Evolutionary conservation across 2,888 invertebrate genomes (phyloP).

Genomic region (Ophion obscuratus): DNA sequence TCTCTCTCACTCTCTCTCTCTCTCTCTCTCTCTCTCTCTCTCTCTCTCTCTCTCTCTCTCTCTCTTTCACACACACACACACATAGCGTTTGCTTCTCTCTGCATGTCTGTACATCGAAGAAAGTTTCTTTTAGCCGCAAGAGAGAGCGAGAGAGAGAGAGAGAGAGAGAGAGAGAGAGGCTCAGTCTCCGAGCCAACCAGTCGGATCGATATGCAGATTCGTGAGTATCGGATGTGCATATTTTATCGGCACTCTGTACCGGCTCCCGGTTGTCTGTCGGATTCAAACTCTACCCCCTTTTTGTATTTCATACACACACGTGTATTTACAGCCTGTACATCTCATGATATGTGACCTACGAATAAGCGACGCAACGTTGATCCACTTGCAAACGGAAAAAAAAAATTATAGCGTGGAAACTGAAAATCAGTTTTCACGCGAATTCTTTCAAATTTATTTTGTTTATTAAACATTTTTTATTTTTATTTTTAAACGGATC

Average conservation of each 20-base stretch:
- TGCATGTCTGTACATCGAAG: conserved; percentile 37
- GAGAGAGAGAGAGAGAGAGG: conserved; percentile 33
- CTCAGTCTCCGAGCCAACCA: conserved; percentile 61
- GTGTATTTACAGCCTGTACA: conserved; percentile 9
- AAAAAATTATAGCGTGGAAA: conserved; percentile 14
- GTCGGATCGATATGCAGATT: conserved; percentile 70
- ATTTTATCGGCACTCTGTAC: conserved; percentile 69
- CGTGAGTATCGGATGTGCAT: conserved; percentile 71
- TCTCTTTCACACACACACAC: neutral
- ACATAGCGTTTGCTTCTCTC: conserved; percentile 23
- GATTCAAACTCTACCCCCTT: conserved; percentile 43
- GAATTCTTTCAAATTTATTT: neutral
- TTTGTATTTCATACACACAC: conserved; percentile 6
- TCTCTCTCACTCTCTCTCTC: conserved; percentile 1
- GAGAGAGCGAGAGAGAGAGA: conserved; percentile 2
- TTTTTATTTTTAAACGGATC: no score
- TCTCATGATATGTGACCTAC: conserved; percentile 28
- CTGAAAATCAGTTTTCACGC: conserved; percentile 18
- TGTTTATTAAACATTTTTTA: neutral
- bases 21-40: conserved; percentile 2
- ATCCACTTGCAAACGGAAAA: conserved; percentile 38
- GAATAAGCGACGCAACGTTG: conserved; percentile 47
- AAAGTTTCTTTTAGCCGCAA: conserved; percentile 57
- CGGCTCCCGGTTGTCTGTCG: conserved; percentile 62
- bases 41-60: neutral